Evolutionary conservation across 2,797 vertebrate species (phyloP).

Genomic region (Helicolenus hilgendorfi): DNA sequence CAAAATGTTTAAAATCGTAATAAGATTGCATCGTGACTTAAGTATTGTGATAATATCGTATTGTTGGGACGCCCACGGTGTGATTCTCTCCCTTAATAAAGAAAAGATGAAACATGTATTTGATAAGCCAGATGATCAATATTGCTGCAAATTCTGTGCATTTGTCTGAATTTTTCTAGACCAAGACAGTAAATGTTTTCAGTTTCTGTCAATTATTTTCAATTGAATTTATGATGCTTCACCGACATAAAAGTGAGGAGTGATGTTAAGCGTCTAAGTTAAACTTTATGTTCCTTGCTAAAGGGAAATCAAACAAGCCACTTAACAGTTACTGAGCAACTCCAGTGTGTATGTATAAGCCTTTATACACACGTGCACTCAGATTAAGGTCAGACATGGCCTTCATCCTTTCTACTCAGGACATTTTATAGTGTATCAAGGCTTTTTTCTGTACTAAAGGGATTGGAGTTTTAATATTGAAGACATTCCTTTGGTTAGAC

Average conservation of each 20-base stretch:
- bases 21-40: too few relatives aligned
- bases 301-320: not conserved
- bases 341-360: not conserved
- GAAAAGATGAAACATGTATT: not conserved
- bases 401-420: conserved; percentile 40
- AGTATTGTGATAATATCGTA: too few relatives aligned
- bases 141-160: not conserved
- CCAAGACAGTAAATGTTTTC: not conserved
- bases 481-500: conserved; percentile 47
- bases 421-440: conserved; percentile 50
- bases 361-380: not conserved
- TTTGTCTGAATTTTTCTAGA: not conserved
- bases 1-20: too few relatives aligned
- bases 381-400: conserved; percentile 67
- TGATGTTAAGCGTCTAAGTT: not conserved
- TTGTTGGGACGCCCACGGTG: too few relatives aligned
- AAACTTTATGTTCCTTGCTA: conserved; percentile 7
- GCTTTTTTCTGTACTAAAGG: conserved; percentile 27
- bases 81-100: not conserved
- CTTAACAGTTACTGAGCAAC: not conserved
- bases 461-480: conserved; percentile 45
- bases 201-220: not conserved
- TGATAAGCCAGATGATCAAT: not conserved
- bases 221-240: not conserved
- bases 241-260: not conserved